Evolutionary conservation across 2,888 invertebrate species (phyloP).

Genomic region (Ethmia dodecea): DNA sequence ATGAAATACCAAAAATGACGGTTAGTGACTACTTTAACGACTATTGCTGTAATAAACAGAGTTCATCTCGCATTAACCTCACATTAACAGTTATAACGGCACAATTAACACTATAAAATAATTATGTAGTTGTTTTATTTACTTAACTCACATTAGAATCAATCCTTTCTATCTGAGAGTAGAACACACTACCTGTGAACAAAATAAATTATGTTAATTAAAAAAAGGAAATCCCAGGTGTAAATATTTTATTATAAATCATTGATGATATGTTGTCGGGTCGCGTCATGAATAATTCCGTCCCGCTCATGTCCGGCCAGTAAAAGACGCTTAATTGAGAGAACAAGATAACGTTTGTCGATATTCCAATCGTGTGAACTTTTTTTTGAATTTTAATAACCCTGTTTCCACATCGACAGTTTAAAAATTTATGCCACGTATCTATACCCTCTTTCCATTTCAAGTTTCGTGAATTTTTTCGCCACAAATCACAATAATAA

Average conservation of each 20-base stretch:
- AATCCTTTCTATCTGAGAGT: background rate
- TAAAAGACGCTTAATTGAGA: conserved; percentile 65
- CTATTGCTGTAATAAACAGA: too few species aligned
- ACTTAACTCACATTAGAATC: background rate
- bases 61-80: too few species aligned
- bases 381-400: conserved; percentile 45
- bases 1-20: too few species aligned
- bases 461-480: conserved; percentile 14
- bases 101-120: too few species aligned
- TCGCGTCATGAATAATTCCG: conserved; percentile 65
- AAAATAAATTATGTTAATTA: conserved; percentile 25
- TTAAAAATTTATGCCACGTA: conserved; percentile 28
- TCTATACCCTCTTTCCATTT: conserved; percentile 5
- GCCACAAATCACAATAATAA: conserved; percentile 38
- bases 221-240: conserved; percentile 13
- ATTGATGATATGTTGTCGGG: conserved; percentile 39
- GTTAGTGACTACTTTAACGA: too few species aligned
- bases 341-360: conserved; percentile 54
- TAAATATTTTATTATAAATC: conserved; percentile 32
- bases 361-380: conserved; percentile 56
- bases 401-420: conserved; percentile 26
- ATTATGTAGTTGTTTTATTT: too few species aligned
- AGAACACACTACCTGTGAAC: conserved; percentile 24
- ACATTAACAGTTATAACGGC: too few species aligned
- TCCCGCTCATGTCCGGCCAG: conserved; percentile 47